Evolutionary conservation across 2,888 invertebrate genomes (phyloP), one percentile per base, ranked within the genome.

Genomic region (Microctonus aethiopoides): DNA sequence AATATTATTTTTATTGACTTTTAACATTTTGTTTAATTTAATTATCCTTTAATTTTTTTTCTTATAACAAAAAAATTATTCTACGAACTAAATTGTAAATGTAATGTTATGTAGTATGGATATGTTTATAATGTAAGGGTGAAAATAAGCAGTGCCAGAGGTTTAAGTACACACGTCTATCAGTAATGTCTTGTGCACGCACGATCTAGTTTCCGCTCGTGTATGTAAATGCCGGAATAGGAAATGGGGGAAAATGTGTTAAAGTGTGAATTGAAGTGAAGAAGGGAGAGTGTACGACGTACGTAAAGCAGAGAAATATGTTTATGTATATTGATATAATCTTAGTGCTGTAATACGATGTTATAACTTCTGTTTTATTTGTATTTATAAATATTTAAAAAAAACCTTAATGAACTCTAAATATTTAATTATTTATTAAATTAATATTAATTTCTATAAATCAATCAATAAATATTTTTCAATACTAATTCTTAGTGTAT

Each of bases 291-390:
- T 54, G 54, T 20, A 76, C 16, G 34, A 54, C 54, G 54, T 20
- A 76, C 16, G 34, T 76, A 70, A 79, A 64, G 77, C 75, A 77
- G 74, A 73, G 76, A 70, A 72, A 68, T 68, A 75, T 75, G 78
- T 39, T 39, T 39, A n/a, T 39, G 13, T 39, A n/a, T 39, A 39
- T 39, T 4, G 39, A 5, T 39, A n/a, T 39, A 39, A 39, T 39
- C 39, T 39, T n/a, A n/a, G n/a, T n/a, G n/a, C n/a, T 39, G 13
- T 39, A 39, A 39, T 39, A 39, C 39, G n/a, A n/a, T n/a, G n/a
- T n/a, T n/a, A n/a, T 39, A n/a, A 2, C n/a, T 39, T 13, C 13
- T 13, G 39, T 36, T 36, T 22, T 22, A n/a, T 41, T 54, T n/a
- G n/a, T n/a, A n/a, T n/a, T n/a, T n/a, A n/a, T n/a, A n/a, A n/a